Base-by-base conservation (phyloP, 2,888 invertebrate species). In the Ormyrus labotus region DNA sequence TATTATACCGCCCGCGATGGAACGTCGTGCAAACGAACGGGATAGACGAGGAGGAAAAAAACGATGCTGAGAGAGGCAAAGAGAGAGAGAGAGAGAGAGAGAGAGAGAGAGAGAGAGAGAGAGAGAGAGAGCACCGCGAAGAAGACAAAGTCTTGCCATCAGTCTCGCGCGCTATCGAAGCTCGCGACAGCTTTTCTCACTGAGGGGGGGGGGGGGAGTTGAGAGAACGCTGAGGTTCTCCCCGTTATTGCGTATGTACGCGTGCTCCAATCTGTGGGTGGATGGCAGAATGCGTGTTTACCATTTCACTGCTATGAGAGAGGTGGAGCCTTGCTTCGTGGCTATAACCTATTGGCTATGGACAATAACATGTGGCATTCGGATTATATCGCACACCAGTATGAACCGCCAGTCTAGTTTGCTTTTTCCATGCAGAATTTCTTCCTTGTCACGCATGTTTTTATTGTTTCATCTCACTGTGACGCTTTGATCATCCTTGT, bases 1-100 rank as follows among this genome's bases (percentile, higher is more conserved):
- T 78, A 78, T 78, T 78, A 78, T 47, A 55, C 63, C 53, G 34
- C 34, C 34, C 34, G 2, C 34, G 34, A 34, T 34, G 34, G 34
- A 55, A 5, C 69, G 70, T 55, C 13, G 55, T 57, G 71, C 65
- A 63, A 78, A 71, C 70, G 51, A 78, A 34, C 57, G 7, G 19
- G 48, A 45, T 55, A 55, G 11, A 2, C 34, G 34, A 34, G 34
- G 34, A 34, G 34, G 1, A 34, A 34, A 34, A 34, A 34, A 34
- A 1, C 34, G 34, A 34, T 2, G 34, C 34, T 34, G 34, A 34
- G 34, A 34, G 34, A 34, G 34, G 34, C 34, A 34, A 34, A 13
- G 13, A 13, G 13, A 13, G 13, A 13, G 13, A 13, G 13, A 13
- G 13, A 13, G 13, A 13, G 13, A 13, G 13, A 13, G 13, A 13